A percentile compares a stretch with the other conserved stretches of the same genome.
Evolutionary conservation across 1,140 invertebrate species (phyloP).

Genomic region (Brachionus asplanchnoidis): DNA sequence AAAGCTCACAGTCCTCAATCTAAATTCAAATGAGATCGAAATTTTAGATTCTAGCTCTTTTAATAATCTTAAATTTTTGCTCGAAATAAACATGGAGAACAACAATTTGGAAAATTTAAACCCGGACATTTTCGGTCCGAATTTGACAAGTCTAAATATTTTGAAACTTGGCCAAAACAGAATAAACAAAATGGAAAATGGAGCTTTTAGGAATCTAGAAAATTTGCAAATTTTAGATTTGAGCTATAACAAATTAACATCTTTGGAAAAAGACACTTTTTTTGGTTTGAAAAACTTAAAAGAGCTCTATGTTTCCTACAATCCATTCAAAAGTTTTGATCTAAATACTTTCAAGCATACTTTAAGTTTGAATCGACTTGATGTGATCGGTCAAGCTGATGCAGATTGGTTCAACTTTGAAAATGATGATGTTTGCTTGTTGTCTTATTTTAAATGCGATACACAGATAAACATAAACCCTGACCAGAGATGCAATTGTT

Average conservation of each 20-base stretch:
- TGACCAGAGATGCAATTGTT: constrained; percentile 35
- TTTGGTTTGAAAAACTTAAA: background rate
- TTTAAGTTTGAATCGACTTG: background rate
- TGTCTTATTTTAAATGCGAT: constrained; percentile 27
- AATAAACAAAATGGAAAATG: background rate
- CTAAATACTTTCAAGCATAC: background rate
- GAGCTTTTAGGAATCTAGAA: background rate
- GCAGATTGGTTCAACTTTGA: constrained; percentile 36
- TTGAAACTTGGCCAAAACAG: background rate
- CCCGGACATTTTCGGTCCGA: background rate
- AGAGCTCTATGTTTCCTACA: background rate
- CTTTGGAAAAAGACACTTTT: background rate
- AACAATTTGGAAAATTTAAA: background rate
- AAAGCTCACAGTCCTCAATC: background rate
- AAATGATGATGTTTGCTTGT: constrained; percentile 11
- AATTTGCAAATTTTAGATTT: constrained; percentile 8
- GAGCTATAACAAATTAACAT: background rate
- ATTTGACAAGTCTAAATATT: background rate
- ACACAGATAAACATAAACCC: constrained; percentile 16
- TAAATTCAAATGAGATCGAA: constrained; percentile 7
- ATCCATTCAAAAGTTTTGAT: constrained; percentile 25
- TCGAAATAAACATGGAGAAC: background rate
- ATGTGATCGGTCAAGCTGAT: constrained; percentile 10
- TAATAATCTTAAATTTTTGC: background rate
- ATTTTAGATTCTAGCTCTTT: background rate